Evolutionary conservation across 2,888 invertebrate species (phyloP).

Genomic region (Bembecia ichneumoniformis): DNA sequence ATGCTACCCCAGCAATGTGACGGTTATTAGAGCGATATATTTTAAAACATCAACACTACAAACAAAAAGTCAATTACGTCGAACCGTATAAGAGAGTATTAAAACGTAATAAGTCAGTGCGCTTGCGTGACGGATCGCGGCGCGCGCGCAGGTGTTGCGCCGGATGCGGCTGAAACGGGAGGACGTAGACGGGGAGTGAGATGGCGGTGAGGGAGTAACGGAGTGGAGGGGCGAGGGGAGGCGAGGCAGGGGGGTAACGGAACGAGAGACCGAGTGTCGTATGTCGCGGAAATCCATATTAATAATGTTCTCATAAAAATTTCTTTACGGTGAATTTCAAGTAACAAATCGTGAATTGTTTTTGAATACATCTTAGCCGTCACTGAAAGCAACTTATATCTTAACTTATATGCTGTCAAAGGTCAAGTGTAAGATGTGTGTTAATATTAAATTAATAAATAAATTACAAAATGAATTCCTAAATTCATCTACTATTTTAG

Average conservation of each 20-base stretch:
- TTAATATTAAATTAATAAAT: too few relatives aligned
- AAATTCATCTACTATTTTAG: too few relatives aligned
- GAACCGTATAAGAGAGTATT: constrained; percentile 47
- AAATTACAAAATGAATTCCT: too few relatives aligned
- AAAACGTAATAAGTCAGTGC: constrained; percentile 53
- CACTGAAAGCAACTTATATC: too few relatives aligned
- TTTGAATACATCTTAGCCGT: too few relatives aligned
- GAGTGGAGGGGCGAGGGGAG: constrained; percentile 9
- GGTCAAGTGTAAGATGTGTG: too few relatives aligned
- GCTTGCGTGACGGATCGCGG: constrained; percentile 22
- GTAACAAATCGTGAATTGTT: too few relatives aligned
- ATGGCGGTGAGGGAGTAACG: constrained; percentile 8
- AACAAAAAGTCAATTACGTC: constrained; percentile 52
- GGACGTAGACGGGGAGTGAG: constrained; percentile 13
- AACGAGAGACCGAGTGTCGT: neutral
- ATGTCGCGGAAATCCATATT: neutral
- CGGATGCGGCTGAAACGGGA: constrained; percentile 58
- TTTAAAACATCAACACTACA: constrained; percentile 33
- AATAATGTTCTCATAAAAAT: too few relatives aligned
- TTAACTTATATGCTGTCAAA: too few relatives aligned
- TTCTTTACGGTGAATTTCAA: too few relatives aligned
- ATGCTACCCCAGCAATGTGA: neutral
- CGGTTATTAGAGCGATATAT: constrained; percentile 5
- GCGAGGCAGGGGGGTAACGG: constrained; percentile 29
- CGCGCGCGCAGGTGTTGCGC: constrained; percentile 63